phyloP scores from a whole-genome alignment of 1,140 invertebrate genomes.

The Heliothis subflexa region DNA sequence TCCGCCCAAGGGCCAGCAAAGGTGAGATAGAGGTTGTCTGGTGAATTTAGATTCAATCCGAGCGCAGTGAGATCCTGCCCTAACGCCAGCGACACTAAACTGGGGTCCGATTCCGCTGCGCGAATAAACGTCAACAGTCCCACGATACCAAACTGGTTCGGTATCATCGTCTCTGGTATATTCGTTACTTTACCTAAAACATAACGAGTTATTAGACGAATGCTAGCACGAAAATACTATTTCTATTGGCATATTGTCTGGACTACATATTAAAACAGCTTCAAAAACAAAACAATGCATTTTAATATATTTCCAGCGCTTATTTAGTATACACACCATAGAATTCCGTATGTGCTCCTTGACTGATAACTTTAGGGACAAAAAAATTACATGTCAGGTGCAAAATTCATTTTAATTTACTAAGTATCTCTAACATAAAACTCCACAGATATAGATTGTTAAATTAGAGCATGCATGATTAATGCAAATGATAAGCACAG shows the following conservation, averaged over 20 bases:
- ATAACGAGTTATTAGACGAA: conserved; percentile 41
- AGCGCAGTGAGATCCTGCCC: conserved; percentile 99
- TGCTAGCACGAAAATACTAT: conserved; percentile 6
- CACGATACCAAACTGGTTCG: conserved; percentile 99
- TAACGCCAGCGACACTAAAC: conserved; percentile 97
- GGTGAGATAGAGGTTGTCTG: conserved; percentile 98
- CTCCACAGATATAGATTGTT: neutral
- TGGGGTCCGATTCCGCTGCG: conserved; percentile 98
- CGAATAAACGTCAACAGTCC: conserved; percentile 98
- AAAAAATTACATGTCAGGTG: conserved; percentile 71
- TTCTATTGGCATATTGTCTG: conserved; percentile 38
- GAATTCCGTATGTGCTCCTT: conserved; percentile 78
- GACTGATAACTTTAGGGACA: conserved; percentile 79
- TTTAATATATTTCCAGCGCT: conserved; percentile 55
- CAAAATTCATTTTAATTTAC: conserved; percentile 43
- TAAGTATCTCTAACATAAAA: conserved; percentile 34
- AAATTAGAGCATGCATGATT: conserved; percentile 24
- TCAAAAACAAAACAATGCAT: conserved; percentile 47
- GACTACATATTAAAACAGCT: conserved; percentile 49
- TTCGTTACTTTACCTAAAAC: conserved; percentile 95
- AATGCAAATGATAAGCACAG: neutral
- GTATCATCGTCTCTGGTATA: conserved; percentile 99
- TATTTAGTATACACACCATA: conserved; percentile 75
- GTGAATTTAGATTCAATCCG: conserved; percentile 98
- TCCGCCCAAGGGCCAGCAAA: conserved; percentile 99